phyloP scores from a whole-genome alignment of 2,888 invertebrate species.

The Hirtodrosophila duncani region DNA sequence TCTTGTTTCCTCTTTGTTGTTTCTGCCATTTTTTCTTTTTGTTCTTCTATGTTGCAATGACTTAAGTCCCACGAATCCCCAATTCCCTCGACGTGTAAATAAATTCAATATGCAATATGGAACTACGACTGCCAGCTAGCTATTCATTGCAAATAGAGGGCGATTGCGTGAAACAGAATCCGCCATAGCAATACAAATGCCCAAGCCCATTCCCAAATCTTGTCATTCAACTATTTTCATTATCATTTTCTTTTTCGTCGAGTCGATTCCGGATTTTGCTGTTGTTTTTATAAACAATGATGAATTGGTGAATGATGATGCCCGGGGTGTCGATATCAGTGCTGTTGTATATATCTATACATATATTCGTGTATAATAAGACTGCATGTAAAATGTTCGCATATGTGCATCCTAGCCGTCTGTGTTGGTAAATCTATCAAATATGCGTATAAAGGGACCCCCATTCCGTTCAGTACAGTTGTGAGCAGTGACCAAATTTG shows the following conservation, averaged over 20 bases:
- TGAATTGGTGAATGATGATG: constrained; percentile 16
- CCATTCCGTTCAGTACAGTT: no score
- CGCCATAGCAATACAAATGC: no score
- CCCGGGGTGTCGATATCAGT: not conserved
- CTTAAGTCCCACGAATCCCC: constrained; percentile 26
- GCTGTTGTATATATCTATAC: not conserved
- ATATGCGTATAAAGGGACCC: no score
- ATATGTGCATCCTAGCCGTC: not conserved
- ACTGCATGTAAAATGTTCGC: not conserved
- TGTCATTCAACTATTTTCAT: constrained; percentile 1
- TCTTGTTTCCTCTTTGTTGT: constrained; percentile 1
- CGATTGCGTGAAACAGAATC: constrained; percentile 4
- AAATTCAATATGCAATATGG: no score
- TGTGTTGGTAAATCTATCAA: no score
- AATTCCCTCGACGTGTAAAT: no score
- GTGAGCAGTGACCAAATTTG: no score
- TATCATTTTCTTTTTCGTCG: constrained; percentile 1
- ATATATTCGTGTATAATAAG: not conserved
- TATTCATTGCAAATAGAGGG: constrained; percentile 38
- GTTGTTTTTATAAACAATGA: constrained; percentile 18
- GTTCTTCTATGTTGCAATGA: constrained; percentile 17
- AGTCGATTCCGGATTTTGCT: constrained; percentile 1
- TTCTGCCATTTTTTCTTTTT: not conserved
- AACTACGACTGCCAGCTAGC: not conserved
- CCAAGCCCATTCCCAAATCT: no score